These are phyloP conservation scores for Antheraea assamensis DNA, from an alignment of 2,888 invertebrate genomes.

Conservation along the genomic window DNA sequence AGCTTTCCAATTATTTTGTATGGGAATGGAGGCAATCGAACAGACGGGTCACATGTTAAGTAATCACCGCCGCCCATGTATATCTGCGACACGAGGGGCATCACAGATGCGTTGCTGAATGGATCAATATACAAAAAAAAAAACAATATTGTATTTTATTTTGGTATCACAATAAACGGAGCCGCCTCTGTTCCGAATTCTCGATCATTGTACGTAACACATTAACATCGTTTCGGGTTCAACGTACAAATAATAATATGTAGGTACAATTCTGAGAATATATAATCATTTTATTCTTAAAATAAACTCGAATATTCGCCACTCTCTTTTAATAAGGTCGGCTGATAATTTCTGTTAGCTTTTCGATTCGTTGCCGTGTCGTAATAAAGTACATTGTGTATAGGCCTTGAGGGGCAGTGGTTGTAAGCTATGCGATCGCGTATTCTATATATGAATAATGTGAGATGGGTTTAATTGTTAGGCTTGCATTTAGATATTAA, in stretches of 20 bases:
- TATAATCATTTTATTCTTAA: not conserved
- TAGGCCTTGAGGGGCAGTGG: too few relatives aligned
- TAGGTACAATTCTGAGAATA: not conserved
- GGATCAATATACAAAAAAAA: too few relatives aligned
- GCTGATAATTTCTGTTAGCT: not conserved
- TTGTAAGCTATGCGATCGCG: too few relatives aligned
- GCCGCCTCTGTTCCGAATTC: not conserved
- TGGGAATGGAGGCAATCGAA: too few relatives aligned
- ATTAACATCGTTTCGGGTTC: not conserved
- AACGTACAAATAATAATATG: constrained; percentile 2
- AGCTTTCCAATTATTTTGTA: too few relatives aligned
- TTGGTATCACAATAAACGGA: not conserved
- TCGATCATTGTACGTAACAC: not conserved
- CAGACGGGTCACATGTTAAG: too few relatives aligned
- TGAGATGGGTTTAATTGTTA: too few relatives aligned
- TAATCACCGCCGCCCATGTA: too few relatives aligned
- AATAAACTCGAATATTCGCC: not conserved
- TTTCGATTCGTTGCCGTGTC: not conserved
- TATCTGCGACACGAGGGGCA: too few relatives aligned
- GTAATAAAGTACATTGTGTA: not conserved
- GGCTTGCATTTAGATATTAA: too few relatives aligned
- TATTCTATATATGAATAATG: too few relatives aligned
- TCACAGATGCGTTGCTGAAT: too few relatives aligned
- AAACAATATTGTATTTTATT: not conserved
- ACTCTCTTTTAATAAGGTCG: constrained; percentile 31